These are phyloP conservation scores for Chlorops oryzae DNA, from an alignment of 1,140 invertebrate species.

Conservation along the genomic window DNA sequence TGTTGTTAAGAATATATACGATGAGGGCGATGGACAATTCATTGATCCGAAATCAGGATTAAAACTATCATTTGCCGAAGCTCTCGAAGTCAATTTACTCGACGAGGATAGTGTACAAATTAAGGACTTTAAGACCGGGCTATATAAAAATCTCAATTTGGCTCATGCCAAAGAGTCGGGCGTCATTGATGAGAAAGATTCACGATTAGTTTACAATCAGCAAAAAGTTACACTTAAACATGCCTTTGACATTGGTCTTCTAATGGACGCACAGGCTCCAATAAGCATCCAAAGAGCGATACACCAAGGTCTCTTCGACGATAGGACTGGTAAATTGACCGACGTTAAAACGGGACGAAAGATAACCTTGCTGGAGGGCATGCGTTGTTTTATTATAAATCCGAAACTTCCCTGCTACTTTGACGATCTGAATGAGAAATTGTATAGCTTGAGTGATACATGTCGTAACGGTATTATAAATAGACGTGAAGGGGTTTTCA, in stretches of 20 bases:
- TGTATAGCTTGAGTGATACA: slow-evolving; percentile 69
- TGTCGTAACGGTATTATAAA: slow-evolving; percentile 79
- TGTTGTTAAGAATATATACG: slow-evolving; percentile 74
- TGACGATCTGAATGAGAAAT: slow-evolving; percentile 61
- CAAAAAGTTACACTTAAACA: slow-evolving; percentile 67
- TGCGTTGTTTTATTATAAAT: slow-evolving; percentile 71
- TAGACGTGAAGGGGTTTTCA: slow-evolving; percentile 69
- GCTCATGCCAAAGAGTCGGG: slow-evolving; percentile 68
- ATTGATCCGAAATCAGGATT: slow-evolving; percentile 72
- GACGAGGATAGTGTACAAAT: slow-evolving; percentile 78
- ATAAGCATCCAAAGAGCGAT: slow-evolving; percentile 81
- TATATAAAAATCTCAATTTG: slow-evolving; percentile 68
- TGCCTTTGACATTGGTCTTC: slow-evolving; percentile 72
- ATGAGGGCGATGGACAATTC: slow-evolving; percentile 67
- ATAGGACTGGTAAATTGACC: slow-evolving; percentile 70
- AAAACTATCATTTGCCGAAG: slow-evolving; percentile 67
- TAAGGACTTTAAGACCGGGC: slow-evolving; percentile 69
- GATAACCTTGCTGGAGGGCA: slow-evolving; percentile 78
- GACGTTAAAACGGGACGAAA: slow-evolving; percentile 69
- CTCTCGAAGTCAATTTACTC: slow-evolving; percentile 67
- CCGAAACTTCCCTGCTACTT: slow-evolving; percentile 74
- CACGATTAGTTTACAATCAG: slow-evolving; percentile 61
- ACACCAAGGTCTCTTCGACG: slow-evolving; percentile 79
- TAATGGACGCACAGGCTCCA: slow-evolving; percentile 72
- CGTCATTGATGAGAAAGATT: slow-evolving; percentile 67